Evolutionary conservation across 2,113 vertebrate species (phyloP).

Genomic region (Microcebus griseorufus): DNA sequence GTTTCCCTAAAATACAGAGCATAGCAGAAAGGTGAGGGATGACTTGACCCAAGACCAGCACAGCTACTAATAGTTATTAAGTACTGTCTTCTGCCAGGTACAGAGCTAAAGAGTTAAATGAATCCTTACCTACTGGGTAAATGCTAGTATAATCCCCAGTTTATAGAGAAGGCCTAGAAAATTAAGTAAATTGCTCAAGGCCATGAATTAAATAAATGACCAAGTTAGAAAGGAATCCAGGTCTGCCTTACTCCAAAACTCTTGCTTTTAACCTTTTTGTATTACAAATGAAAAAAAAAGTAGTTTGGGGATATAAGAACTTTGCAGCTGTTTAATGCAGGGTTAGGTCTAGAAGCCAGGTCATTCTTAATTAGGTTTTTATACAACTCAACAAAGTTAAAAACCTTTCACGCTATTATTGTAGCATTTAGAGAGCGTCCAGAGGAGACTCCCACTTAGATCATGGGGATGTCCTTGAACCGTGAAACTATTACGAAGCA

Average conservation of each 20-base stretch:
- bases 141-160: not conserved
- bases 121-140: not conserved
- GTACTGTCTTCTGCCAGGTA: not conserved
- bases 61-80: not conserved
- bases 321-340: not conserved
- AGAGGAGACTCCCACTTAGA: not conserved
- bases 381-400: not conserved
- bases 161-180: conserved; percentile 7
- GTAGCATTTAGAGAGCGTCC: not conserved
- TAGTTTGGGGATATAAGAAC: conserved; percentile 10
- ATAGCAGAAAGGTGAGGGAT: not conserved
- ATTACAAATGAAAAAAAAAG: not conserved
- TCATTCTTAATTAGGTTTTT: not conserved
- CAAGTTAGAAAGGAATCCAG: conserved; percentile 17
- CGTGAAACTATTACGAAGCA: conserved; percentile 10
- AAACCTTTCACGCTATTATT: not conserved
- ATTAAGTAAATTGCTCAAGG: not conserved
- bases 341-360: not conserved
- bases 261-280: not conserved
- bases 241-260: not conserved
- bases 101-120: not conserved
- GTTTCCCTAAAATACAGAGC: not conserved
- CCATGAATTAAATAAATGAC: not conserved
- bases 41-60: not conserved
- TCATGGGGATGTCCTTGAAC: not conserved